Evolutionary conservation across 1,140 invertebrate genomes (phyloP).

Genomic region (Aphaenogaster rudis): DNA sequence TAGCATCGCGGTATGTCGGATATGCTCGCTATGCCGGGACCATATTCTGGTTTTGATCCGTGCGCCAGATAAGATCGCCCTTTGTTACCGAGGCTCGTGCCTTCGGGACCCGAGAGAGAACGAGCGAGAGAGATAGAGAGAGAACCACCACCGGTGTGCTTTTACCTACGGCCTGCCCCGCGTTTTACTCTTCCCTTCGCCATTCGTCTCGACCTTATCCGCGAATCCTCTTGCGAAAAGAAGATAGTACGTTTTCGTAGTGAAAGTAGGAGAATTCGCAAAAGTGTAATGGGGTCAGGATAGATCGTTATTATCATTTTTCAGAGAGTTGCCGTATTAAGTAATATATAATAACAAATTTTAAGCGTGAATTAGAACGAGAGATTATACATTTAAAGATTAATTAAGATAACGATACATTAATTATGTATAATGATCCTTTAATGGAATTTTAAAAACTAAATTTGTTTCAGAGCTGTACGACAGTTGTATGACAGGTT

Average conservation of each 20-base stretch:
- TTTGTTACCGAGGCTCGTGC: conserved; percentile 85
- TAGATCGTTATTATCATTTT: not conserved
- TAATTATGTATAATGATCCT: not conserved
- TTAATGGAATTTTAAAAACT: not conserved
- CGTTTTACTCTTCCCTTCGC: conserved; percentile 25
- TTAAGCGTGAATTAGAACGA: not conserved
- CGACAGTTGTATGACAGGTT: not conserved
- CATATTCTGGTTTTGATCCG: conserved; percentile 84
- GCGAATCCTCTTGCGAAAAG: conserved; percentile 27
- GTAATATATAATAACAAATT: not conserved
- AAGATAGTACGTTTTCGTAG: not conserved
- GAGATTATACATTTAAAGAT: not conserved
- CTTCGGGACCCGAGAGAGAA: conserved; percentile 76
- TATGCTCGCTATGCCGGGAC: conserved; percentile 84
- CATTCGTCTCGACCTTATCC: conserved; percentile 28
- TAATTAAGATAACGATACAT: not conserved
- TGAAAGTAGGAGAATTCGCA: conserved; percentile 4
- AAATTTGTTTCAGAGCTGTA: not conserved
- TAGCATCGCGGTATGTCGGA: conserved; percentile 82
- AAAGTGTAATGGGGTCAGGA: not conserved
- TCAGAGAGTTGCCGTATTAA: not conserved
- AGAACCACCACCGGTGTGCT: conserved; percentile 68
- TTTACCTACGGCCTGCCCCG: conserved; percentile 70
- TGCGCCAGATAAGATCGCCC: conserved; percentile 80
- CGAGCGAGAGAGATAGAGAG: no score